Evolutionary conservation across 2,797 vertebrate species (phyloP), one percentile per base, ranked within the genome.

Genomic region (Poecilia picta): DNA sequence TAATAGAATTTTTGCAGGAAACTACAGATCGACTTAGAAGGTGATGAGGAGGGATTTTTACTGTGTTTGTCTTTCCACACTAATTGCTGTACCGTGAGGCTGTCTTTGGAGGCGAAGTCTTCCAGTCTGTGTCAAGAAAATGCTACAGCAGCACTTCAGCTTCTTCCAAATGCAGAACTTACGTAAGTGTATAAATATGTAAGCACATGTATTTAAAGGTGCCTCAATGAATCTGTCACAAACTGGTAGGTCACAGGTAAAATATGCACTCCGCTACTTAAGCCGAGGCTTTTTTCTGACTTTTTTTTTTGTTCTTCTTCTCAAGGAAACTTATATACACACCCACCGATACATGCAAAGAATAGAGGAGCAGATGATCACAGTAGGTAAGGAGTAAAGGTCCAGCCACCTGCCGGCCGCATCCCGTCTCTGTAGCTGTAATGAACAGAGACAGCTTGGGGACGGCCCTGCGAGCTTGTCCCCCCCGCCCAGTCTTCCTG

Each of bases 371-470:
- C 95, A 96, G 96, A 94, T 96, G 95, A 96, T 96, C 96, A 96
- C 97, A 96, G 96, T 92, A 93, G 96, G 96, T 95, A 94, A 94
- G 93, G 95, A 95, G 92, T 92, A 95, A 95, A 97, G 97, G 97
- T 97, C 97, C 95, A 95, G 92, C 93, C 97, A 96, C 96, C 97
- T 97, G 97, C 97, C 96, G 96, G 92, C 96, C 94, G 93, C 93
- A 95, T 97, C 94, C 96, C 95, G 88, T 96, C 95, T 96, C 95
- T 95, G 95, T 96, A 84, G 96, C 95, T 85, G 96, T 98, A 99
- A 99, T 98, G 97, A 98, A 98, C 95, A 96, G 93, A 96, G 98
- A 99, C 98, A 98, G 98, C 97, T 97, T 89, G 94, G 97, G 96
- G 97, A 97, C 96, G 92, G 78, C 88, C 96, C 96, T 85, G 96